Conservation (phyloP, 2,888 invertebrate species). For the Chirona hameri region DNA sequence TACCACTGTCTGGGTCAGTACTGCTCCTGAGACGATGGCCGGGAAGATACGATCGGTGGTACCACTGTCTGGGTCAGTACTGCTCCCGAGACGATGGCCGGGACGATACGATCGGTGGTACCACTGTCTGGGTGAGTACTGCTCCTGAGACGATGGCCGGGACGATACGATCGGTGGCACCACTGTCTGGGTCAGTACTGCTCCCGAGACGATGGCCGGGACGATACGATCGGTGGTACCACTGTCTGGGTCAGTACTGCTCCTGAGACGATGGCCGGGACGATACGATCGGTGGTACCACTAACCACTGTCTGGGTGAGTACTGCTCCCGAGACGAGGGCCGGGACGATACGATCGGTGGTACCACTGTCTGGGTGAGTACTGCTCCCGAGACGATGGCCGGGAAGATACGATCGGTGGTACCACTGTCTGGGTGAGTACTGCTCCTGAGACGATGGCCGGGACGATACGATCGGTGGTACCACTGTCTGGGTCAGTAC, state of each 20-base stretch:
- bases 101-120: constrained; percentile 89
- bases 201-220: no score
- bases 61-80: neutral
- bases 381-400: no score
- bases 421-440: neutral
- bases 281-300: constrained; percentile 84
- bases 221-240: neutral
- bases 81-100: no score
- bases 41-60: no score
- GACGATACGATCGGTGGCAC: neutral
- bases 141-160: no score
- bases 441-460: no score
- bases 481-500: constrained; percentile 65
- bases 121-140: constrained; percentile 62
- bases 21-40: no score
- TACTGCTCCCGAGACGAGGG: no score
- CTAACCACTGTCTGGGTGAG: constrained; percentile 66
- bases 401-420: no score
- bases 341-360: no score
- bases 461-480: no score
- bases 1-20: neutral
- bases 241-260: neutral
- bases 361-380: neutral
- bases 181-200: neutral
- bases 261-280: no score